phyloP scores from a whole-genome alignment of 1,140 invertebrate genomes.

The Dreissena polymorpha region DNA sequence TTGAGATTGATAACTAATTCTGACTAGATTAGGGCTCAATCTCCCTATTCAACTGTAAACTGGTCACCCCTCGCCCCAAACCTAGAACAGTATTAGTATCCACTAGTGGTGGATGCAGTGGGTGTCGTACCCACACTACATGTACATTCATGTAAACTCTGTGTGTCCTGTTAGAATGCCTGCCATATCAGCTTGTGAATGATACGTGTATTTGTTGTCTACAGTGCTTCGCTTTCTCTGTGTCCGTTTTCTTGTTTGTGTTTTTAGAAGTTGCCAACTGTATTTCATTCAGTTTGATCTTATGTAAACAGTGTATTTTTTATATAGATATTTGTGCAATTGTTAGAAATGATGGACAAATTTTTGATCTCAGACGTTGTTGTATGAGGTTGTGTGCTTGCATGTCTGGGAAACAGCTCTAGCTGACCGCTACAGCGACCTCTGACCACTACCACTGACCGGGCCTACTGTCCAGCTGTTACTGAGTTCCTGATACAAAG shows the following conservation, averaged over 20 bases:
- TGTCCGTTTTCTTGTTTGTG: neutral
- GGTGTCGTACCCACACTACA: too few relatives aligned
- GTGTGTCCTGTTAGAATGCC: too few relatives aligned
- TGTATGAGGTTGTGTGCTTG: conserved; percentile 6
- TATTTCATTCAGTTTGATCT: neutral
- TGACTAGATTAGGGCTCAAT: too few relatives aligned
- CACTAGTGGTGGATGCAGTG: too few relatives aligned
- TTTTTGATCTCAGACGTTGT: conserved; percentile 38
- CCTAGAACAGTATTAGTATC: too few relatives aligned
- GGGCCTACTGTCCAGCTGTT: neutral
- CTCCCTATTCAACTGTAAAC: too few relatives aligned
- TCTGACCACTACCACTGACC: neutral
- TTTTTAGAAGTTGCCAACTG: neutral
- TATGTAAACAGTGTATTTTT: conserved; percentile 51
- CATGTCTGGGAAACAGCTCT: neutral
- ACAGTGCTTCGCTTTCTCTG: neutral
- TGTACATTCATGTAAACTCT: too few relatives aligned
- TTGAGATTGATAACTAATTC: too few relatives aligned
- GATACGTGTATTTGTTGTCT: neutral
- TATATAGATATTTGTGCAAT: conserved; percentile 50
- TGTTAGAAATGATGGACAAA: conserved; percentile 41
- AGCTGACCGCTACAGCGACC: neutral
- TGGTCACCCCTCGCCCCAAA: too few relatives aligned
- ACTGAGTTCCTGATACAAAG: neutral
- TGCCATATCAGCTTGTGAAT: neutral